Base-by-base conservation (phyloP, 2,113 vertebrate genomes). In the Alexandromys fortis region DNA sequence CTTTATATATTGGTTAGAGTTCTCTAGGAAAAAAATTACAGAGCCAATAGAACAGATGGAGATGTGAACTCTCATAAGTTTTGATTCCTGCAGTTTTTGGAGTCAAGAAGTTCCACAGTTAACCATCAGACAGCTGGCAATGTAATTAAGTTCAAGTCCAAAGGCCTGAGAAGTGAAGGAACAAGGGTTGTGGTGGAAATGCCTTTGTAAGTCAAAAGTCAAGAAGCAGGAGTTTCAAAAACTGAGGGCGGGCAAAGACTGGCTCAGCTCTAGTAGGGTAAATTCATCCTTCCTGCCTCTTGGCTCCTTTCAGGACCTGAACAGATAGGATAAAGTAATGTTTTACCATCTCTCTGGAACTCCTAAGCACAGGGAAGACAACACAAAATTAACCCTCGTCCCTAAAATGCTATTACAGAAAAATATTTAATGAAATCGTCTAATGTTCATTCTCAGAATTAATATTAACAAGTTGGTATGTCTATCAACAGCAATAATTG, bases 401-500 rank as follows among this genome's bases (percentile, higher is more conserved):
- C 2, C 22, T 75, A 28, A 75, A 65, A 89, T 73, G 21, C 91
- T 83, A 65, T 55, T 86, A 86, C 2, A 68, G 33, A 93, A 92
- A 92, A 85, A 68, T 0, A 8, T 4, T 42, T 30, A 55, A 86
- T 70, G 13, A 97, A 95, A 61, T 42, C 0, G 58, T 55, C 16
- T 76, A 17, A 76, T 22, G 49, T n/a, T n/a, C 38, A 61, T 28
- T 82, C 79, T 82, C 55, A 17, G 9, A n/a, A 17, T 38, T 83
- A 61, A 17, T 61, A 6, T 24, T 61, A 82, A 38, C 33, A 82
- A 82, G 79, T 38, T 17, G 13, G 12, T 58, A 73, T 85, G 17
- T 73, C 67, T 86, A 82, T 61, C 24, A 95, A 58, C 13, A 83
- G 21, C 90, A 94, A 95, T 49, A 58, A 86, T 28, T 13, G 10